Base-by-base conservation (phyloP, 2,888 invertebrate species). In the Orthosia cruda region DNA sequence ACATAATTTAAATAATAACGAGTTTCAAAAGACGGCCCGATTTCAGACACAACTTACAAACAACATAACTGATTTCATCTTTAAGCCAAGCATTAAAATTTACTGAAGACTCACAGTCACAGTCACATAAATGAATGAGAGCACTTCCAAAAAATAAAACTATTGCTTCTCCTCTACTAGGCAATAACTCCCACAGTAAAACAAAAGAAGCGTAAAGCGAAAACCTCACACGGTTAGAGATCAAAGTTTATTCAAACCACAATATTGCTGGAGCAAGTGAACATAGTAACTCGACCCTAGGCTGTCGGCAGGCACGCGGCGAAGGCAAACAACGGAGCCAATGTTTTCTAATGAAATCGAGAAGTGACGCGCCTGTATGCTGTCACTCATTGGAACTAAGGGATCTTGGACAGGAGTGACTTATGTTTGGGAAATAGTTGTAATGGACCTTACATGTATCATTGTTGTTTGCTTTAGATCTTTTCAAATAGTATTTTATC, bases 311-410 rank as follows among this genome's bases (percentile, higher is more conserved):
- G 91, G 72, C 93, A 93, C 93, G 93, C 90, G 92, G 76, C 92
- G 63, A 89, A 70, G 59, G 91, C 89, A 91, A 91, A 93, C 92
- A 90, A 50, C 70, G 78, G 71, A 64, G 77, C 78, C 87, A 85
- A 84, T 88, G 88, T 89, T 90, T 88, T 91, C 89, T 91, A 92
- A 93, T 92, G 92, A 93, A 93, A 93, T 92, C 87, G 92, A 93
- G 91, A 91, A 85, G 80, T 85, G 88, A 86, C 88, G 81, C 85
- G 77, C 86, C 85, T 80, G 23, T 58, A 69, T 26, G 71, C 79
- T 76, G 87, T 86, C 86, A 83, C 70, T 85, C 83, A 81, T 40
- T 62, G 58, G 45, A 59, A 59, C 55, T 67, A 47, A 71, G 73
- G 81, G 58, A 66, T 13, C 80, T 57, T 61, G 18, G 50, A 61